Base-by-base conservation (phyloP, 1,140 invertebrate genomes). In the Drosophila eugracilis region DNA sequence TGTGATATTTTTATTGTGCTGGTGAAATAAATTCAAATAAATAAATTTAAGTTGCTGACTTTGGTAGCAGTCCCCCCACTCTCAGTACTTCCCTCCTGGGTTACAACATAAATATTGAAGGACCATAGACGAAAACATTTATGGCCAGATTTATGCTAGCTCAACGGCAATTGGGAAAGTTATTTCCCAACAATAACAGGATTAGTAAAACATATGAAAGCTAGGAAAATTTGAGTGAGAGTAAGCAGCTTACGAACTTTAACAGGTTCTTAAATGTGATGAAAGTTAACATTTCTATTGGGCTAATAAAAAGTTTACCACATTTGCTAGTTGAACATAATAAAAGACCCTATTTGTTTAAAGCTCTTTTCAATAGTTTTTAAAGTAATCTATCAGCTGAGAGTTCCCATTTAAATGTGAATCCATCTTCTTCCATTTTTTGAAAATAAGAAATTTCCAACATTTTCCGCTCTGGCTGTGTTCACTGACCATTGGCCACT, bases 11-110 rank as follows among this genome's bases (percentile, higher is more conserved):
- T 86, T 78, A 86, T 85, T 80, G 79, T 76, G 73, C 77, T 77
- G 83, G 78, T 60, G 63, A 70, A 86, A 86, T 86, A 86, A 81
- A 86, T 88, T 81, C 83, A 81, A 67, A 86, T 86, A 86, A 86
- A 86, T 86, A 88, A 63, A 86, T 81, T 88, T 81, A 81, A 86
- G 81, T 70, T 86, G 49, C 72, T 80, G 77, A 78, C 65, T 83
- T 71, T 65, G 53, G 62, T 36, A 37, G 32, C 34, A n/a, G n/a
- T n/a, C n/a, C n/a, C n/a, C n/a, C n/a, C n/a, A n/a, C n/a, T n/a
- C n/a, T n/a, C n/a, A n/a, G n/a, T n/a, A n/a, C n/a, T n/a, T n/a
- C n/a, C n/a, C n/a, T 74, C 52, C 75, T 78, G 66, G 12, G 5
- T 12, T 28, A 63, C 73, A 60, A 30, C 74, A 88, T 81, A 86